Evolutionary conservation across 2,888 invertebrate genomes (phyloP).

Genomic region (Odontothrips loti): DNA sequence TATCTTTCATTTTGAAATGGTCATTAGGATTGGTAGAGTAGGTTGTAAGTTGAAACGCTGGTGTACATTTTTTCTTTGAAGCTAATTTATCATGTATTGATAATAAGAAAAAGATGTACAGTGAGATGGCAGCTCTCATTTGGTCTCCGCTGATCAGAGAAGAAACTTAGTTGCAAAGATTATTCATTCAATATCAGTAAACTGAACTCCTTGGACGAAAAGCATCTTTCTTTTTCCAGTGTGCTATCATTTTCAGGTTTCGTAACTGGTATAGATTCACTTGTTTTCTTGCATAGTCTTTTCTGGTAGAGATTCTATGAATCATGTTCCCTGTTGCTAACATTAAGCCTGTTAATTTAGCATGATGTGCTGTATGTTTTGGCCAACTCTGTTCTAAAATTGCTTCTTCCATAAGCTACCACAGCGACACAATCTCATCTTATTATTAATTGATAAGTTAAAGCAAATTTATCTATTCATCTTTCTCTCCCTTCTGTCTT

Average conservation of each 20-base stretch:
- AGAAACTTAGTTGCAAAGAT: no score
- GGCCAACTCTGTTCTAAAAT: not conserved
- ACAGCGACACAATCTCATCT: not conserved
- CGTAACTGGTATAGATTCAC: not conserved
- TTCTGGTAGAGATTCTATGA: not conserved
- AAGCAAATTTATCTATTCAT: not conserved
- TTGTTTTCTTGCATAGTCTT: not conserved
- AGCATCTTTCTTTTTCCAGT: not conserved
- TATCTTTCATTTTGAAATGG: not conserved
- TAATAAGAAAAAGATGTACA: not conserved
- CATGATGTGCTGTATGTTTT: not conserved
- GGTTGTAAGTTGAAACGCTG: not conserved
- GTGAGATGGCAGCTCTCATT: no score
- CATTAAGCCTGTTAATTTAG: not conserved
- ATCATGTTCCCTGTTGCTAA: not conserved
- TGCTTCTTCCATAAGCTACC: not conserved
- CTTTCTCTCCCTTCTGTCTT: not conserved
- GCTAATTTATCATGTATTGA: not conserved
- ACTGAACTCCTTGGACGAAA: no score
- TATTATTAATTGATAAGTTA: not conserved
- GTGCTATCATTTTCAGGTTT: not conserved
- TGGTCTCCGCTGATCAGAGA: no score
- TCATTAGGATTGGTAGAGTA: not conserved
- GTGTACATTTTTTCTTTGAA: not conserved
- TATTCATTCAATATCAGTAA: no score